Evolutionary conservation across 2,113 vertebrate genomes (phyloP), one percentile per base, ranked within the genome.

Genomic region (Pseudois nayaur): DNA sequence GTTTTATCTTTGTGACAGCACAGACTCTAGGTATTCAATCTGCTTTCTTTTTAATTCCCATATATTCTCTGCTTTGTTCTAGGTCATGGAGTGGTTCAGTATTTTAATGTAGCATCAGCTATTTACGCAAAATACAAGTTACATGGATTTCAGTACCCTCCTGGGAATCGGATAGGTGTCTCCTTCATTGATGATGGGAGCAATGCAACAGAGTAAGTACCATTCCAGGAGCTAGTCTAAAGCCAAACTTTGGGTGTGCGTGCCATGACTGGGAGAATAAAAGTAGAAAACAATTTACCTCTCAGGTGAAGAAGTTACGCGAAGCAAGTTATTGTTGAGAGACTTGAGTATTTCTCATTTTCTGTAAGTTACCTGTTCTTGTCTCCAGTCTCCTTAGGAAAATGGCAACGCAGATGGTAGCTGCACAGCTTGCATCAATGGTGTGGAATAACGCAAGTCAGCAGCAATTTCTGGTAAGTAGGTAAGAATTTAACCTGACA

Each of bases 321-420:
- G 82, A 87, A 86, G 60, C n/a, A 57, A 52, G 10, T 71, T 90
- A 82, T 15, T 60, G 3, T 59, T 97, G 82, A 90, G n/a, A 89
- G 74, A 92, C 55, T 95, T 95, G 43, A 88, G 16, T 84, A 52
- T 94, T 88, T 87, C 54, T 79, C 55, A 83, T 94, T 79, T 91
- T 71, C 52, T 89, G 8, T 94, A 93, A 95, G 88, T 89, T 60
- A 87, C 60, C 21, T 82, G 74, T 97, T 89, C 23, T 95, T 95
- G 52, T 97, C 95, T 97, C 67, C 98, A 99, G 99, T 85, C 99
- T 99, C 6, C 99, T 99, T 96, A 99, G 99, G 95, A 99, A 99
- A 95, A 99, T 99, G 99, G 99, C 99, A 48, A 99, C 99, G 40
- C 99, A 99, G 98, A 99, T 99, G 96, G 99, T 99, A n/a, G 99